These are phyloP conservation scores for Nesogale talazaci DNA, from an alignment of 2,113 vertebrate species.

Conservation along the genomic window DNA sequence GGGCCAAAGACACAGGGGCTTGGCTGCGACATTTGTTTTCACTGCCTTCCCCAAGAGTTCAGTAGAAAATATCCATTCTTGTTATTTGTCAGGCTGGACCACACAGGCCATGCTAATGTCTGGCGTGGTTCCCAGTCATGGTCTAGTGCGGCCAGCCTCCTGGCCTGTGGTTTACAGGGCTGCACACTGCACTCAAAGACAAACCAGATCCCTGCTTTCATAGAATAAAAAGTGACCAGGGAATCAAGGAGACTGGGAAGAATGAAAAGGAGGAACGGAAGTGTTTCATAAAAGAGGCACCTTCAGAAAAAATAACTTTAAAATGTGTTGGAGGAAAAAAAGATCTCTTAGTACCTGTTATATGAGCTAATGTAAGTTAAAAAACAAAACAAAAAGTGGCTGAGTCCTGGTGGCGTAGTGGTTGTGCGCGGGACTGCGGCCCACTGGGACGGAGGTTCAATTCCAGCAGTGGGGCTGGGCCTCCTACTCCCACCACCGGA, in stretches of 20 bases:
- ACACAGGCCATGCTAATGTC: not conserved
- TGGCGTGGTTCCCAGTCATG: not conserved
- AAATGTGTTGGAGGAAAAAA: not conserved
- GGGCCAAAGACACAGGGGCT: not conserved
- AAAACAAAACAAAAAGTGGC: too few species aligned
- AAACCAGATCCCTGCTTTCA: not conserved
- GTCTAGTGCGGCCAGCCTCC: not conserved
- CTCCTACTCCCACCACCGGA: too few species aligned
- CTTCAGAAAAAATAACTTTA: not conserved
- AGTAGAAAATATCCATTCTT: not conserved
- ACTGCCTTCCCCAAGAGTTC: not conserved
- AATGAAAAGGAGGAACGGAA: not conserved
- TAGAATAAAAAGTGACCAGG: not conserved
- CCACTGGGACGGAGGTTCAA: too few species aligned
- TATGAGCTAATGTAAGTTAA: too few species aligned
- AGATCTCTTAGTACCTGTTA: not conserved
- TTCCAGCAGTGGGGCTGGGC: too few species aligned
- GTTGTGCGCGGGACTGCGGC: too few species aligned
- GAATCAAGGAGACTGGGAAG: conserved; percentile 3
- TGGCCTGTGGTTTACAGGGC: not conserved
- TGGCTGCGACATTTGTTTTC: not conserved
- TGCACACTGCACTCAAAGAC: not conserved
- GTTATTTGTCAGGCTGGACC: not conserved
- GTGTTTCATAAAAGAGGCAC: not conserved
- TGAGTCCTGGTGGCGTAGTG: too few species aligned